phyloP scores from a whole-genome alignment of 2,797 vertebrate genomes.

The Anolis apletophallus region DNA sequence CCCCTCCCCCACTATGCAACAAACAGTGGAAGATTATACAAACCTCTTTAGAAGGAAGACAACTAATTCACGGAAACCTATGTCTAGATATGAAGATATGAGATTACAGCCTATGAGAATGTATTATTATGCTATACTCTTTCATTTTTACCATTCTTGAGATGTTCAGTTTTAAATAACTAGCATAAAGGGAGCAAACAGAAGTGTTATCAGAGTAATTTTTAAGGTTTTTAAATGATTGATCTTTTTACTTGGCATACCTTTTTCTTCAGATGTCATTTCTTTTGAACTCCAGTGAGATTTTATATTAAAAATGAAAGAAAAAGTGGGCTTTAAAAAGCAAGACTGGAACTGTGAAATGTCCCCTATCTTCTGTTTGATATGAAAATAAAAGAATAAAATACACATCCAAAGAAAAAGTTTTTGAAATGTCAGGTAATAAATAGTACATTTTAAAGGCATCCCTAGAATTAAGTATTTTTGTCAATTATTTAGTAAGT shows the following conservation, averaged over 20 bases:
- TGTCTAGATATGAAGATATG: too few species aligned
- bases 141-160: slow-evolving; percentile 12
- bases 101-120: background rate
- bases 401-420: slow-evolving; percentile 53
- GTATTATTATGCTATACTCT: slow-evolving; percentile 23
- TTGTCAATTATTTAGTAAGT: slow-evolving; percentile 81
- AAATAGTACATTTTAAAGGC: slow-evolving; percentile 59
- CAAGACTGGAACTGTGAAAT: slow-evolving; percentile 29
- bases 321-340: slow-evolving; percentile 24
- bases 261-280: slow-evolving; percentile 4
- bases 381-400: slow-evolving; percentile 47
- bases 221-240: background rate
- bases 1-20: background rate
- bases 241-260: background rate
- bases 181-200: slow-evolving; percentile 28
- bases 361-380: slow-evolving; percentile 38
- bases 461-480: slow-evolving; percentile 79
- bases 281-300: slow-evolving; percentile 20
- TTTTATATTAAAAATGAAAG: slow-evolving; percentile 44
- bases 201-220: background rate
- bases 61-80: background rate
- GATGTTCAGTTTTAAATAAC: slow-evolving; percentile 29
- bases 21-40: background rate
- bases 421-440: slow-evolving; percentile 69
- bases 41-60: background rate